These are phyloP conservation scores for Acanthisitta chloris DNA, from an alignment of 2,113 vertebrate genomes.

Conservation along the genomic window DNA sequence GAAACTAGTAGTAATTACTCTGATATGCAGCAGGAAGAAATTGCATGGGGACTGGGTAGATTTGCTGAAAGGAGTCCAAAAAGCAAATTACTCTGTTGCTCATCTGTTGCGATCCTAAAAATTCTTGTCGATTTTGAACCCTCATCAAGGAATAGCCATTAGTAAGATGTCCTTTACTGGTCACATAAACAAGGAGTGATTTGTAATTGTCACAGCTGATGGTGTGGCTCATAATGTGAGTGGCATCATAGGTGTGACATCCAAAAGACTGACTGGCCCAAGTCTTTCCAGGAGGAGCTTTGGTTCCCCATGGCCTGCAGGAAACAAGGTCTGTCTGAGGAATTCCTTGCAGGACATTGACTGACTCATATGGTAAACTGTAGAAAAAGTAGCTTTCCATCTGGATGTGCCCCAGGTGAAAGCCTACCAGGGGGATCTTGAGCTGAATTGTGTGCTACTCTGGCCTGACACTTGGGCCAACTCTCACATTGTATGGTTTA, in stretches of 20 bases:
- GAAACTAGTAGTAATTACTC: neutral
- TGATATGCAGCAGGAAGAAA: neutral
- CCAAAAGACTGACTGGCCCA: neutral
- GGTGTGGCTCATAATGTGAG: neutral
- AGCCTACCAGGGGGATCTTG: neutral
- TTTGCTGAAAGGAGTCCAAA: neutral
- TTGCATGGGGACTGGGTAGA: neutral
- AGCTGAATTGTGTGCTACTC: neutral
- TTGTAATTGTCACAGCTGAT: neutral
- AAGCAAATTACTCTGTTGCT: neutral
- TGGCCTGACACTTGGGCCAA: neutral
- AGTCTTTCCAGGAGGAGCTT: neutral
- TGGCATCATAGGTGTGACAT: neutral
- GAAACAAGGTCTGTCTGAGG: neutral
- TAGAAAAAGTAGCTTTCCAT: neutral
- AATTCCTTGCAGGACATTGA: neutral
- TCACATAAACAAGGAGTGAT: neutral
- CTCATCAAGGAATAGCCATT: neutral
- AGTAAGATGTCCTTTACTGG: neutral
- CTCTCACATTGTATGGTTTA: neutral
- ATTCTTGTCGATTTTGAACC: neutral
- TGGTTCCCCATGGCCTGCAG: neutral
- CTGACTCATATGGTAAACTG: fast-evolving
- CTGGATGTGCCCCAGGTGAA: neutral
- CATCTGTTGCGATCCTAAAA: neutral